Base-by-base conservation (phyloP, 2,888 invertebrate genomes). In the Leptogaster cylindrica region DNA sequence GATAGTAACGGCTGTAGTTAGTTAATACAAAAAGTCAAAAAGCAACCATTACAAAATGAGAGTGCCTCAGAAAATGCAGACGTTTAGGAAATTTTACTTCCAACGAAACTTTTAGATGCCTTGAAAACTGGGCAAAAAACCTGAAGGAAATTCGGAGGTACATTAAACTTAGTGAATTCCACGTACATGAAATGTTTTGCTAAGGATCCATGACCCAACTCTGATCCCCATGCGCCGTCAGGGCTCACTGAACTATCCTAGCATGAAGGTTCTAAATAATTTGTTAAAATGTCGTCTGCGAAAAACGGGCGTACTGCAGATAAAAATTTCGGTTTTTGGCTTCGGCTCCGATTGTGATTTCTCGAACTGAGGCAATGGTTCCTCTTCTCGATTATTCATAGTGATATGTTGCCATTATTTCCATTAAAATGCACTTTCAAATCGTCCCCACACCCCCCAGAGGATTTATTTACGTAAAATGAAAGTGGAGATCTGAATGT, bases 221-320 rank as follows among this genome's bases (percentile, higher is more conserved):
- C n/a, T 6, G 31, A 31, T 6, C 31, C 31, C 31, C 31, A 31
- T 31, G 20, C 18, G 52, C 52, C 52, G 33, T 52, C 50, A n/a
- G 52, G 33, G 52, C 52, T 52, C 52, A 52, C 33, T 52, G 52
- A 52, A 52, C 52, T 33, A 52, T 52, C 52, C 18, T 18, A 52
- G 52, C 52, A 4, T 52, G 52, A 52, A 52, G 18, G 52, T 20
- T 31, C 33, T 52, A 52, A 52, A 52, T 52, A 33, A 33, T 52
- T 12, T 3, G 28, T 8, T 10, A 18, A 31, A 20, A 33, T 52
- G 31, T 52, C 33, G 52, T 52, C 33, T 33, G n/a, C n/a, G 18
- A n/a, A 33, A 31, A 52, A 31, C 52, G 28, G 28, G 27, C 28
- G 51, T 51, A 52, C 20, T 52, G 52, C 52, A 18, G 31, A 52